Conservation (phyloP, 2,888 invertebrate species). For the Helobdella robusta region DNA sequence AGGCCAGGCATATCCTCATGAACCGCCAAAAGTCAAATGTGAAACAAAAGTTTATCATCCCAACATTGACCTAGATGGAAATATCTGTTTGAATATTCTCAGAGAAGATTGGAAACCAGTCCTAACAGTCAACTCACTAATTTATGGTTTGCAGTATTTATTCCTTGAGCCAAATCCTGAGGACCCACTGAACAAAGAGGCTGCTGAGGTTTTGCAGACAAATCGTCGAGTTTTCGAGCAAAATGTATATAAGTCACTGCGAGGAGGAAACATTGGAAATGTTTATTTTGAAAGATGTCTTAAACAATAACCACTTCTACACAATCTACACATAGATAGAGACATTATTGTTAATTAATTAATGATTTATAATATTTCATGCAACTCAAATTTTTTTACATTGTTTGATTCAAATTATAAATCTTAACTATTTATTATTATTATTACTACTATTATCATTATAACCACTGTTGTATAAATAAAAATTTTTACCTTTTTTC, state of each 20-base stretch:
- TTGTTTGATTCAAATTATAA: too few species aligned
- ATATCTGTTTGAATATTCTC: slow-evolving; percentile 90
- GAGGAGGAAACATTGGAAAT: slow-evolving; percentile 86
- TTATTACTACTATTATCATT: too few species aligned
- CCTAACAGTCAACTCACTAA: slow-evolving; percentile 89
- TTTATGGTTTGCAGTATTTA: slow-evolving; percentile 91
- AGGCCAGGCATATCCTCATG: slow-evolving; percentile 92
- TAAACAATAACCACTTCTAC: too few species aligned
- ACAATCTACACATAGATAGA: too few species aligned
- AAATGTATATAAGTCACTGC: slow-evolving; percentile 89
- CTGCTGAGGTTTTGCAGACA: slow-evolving; percentile 88
- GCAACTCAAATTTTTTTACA: slow-evolving; percentile 1
- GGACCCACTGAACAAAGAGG: slow-evolving; percentile 95
- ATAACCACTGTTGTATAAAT: too few species aligned
- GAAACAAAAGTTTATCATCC: slow-evolving; percentile 95
- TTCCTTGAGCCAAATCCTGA: slow-evolving; percentile 97
- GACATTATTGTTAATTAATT: too few species aligned
- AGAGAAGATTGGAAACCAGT: slow-evolving; percentile 98
- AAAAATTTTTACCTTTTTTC: too few species aligned
- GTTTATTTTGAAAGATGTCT: slow-evolving; percentile 90
- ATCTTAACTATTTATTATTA: too few species aligned
- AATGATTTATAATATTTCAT: background rate
- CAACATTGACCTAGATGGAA: slow-evolving; percentile 93
- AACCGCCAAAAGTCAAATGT: slow-evolving; percentile 96
- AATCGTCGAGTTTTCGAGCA: slow-evolving; percentile 87